A percentile compares a stretch with the other conserved stretches of the same genome.
Conservation (phyloP, 2,113 vertebrate genomes). For the Pithys albifrons region DNA sequence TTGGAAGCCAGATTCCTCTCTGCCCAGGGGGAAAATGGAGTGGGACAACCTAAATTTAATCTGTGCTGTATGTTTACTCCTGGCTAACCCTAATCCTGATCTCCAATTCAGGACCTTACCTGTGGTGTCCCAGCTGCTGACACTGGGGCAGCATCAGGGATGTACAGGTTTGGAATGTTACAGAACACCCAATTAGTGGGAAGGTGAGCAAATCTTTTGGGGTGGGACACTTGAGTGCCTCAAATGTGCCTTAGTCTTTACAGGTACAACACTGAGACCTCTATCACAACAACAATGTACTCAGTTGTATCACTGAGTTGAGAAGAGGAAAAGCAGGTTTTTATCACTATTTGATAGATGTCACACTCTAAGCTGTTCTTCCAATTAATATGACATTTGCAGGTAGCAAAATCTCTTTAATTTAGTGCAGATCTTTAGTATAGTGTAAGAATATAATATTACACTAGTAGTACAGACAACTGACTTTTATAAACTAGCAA, state of each 20-base stretch:
- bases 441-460: background rate
- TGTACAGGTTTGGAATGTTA: background rate
- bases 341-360: background rate
- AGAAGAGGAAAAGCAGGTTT: background rate
- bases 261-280: background rate
- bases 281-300: background rate
- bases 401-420: background rate
- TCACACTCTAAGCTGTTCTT: background rate
- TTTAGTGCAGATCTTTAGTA: background rate
- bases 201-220: background rate
- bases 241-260: background rate
- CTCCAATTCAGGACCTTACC: background rate
- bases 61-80: rapidly evolving
- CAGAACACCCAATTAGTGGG: background rate
- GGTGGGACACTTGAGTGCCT: background rate
- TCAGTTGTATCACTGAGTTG: background rate
- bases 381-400: background rate
- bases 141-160: background rate
- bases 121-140: background rate
- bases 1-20: background rate
- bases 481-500: background rate
- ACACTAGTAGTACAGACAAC: background rate
- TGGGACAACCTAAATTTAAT: background rate
- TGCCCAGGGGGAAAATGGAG: background rate
- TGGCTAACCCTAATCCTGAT: background rate